Conservation (phyloP, 1,140 invertebrate genomes). For the Planococcus citri region DNA sequence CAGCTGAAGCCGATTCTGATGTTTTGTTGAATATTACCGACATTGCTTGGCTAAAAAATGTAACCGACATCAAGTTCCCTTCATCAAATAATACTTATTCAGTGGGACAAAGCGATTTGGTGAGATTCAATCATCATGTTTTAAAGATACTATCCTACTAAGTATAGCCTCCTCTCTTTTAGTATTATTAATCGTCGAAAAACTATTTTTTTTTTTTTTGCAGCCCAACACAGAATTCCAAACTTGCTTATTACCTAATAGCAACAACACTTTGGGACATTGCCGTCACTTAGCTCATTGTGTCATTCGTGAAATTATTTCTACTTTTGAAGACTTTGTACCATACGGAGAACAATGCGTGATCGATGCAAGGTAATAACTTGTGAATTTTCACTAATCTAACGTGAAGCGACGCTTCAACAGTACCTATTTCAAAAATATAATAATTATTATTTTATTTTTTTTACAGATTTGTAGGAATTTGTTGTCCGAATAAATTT, state of each 20-base stretch:
- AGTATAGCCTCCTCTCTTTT: too few relatives aligned
- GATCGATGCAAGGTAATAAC: background rate
- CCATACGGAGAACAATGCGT: constrained; percentile 13
- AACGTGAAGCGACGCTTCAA: too few relatives aligned
- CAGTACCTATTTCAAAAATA: too few relatives aligned
- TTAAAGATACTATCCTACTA: too few relatives aligned
- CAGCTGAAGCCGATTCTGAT: background rate
- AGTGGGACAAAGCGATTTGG: background rate
- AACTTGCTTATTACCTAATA: background rate
- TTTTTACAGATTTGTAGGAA: constrained; percentile 5
- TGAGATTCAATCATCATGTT: background rate
- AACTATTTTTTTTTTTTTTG: constrained; percentile 1
- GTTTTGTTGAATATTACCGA: background rate
- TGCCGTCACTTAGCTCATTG: constrained; percentile 23
- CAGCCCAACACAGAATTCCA: constrained; percentile 16
- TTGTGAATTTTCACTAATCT: background rate
- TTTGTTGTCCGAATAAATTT: background rate
- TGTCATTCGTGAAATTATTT: constrained; percentile 20
- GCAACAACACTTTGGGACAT: background rate
- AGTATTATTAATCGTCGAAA: too few relatives aligned
- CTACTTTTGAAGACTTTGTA: background rate
- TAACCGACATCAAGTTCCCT: background rate
- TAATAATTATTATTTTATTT: too few relatives aligned
- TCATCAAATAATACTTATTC: constrained; percentile 13
- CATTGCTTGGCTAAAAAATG: background rate